Percentiles rank a stretch among this genome's conserved stretches.
Evolutionary conservation across 2,113 vertebrate genomes (phyloP).

Genomic region (Centropus bengalensis): DNA sequence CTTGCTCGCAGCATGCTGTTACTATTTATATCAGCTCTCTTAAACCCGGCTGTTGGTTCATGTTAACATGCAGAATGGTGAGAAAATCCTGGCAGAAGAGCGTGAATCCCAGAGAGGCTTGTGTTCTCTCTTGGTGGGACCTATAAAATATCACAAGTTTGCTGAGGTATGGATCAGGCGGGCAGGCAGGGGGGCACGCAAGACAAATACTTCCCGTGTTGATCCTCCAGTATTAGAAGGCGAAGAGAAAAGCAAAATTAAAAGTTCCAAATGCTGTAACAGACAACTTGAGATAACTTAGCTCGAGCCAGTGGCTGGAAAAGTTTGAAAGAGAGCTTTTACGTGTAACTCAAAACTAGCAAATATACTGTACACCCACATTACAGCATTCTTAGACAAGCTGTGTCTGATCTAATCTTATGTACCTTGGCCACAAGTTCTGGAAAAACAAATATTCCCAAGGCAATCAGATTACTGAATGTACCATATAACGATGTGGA

Average conservation of each 20-base stretch:
- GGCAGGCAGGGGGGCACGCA: background rate
- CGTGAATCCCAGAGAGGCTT: conserved; percentile 65
- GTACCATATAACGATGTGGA: conserved; percentile 25
- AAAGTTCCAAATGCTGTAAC: background rate
- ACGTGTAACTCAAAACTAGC: conserved; percentile 43
- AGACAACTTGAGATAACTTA: background rate
- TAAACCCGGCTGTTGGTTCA: conserved; percentile 78
- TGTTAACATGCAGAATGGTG: conserved; percentile 73
- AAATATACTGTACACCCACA: conserved; percentile 33
- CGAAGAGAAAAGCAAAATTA: background rate
- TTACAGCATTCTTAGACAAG: conserved; percentile 60
- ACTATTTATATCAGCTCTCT: conserved; percentile 76
- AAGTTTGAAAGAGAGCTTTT: conserved; percentile 5
- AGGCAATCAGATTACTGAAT: conserved; percentile 62
- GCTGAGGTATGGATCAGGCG: background rate
- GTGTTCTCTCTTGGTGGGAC: conserved; percentile 56
- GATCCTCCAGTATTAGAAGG: background rate
- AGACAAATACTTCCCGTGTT: background rate
- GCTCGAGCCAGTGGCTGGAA: background rate
- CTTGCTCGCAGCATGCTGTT: conserved; percentile 49
- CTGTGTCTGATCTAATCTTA: conserved; percentile 70
- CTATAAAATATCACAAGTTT: conserved; percentile 54
- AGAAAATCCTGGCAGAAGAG: conserved; percentile 73
- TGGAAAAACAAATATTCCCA: conserved; percentile 73
- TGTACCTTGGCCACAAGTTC: conserved; percentile 68